Conservation (phyloP, 2,797 vertebrate species). For the Percopsis omiscomaycus region DNA sequence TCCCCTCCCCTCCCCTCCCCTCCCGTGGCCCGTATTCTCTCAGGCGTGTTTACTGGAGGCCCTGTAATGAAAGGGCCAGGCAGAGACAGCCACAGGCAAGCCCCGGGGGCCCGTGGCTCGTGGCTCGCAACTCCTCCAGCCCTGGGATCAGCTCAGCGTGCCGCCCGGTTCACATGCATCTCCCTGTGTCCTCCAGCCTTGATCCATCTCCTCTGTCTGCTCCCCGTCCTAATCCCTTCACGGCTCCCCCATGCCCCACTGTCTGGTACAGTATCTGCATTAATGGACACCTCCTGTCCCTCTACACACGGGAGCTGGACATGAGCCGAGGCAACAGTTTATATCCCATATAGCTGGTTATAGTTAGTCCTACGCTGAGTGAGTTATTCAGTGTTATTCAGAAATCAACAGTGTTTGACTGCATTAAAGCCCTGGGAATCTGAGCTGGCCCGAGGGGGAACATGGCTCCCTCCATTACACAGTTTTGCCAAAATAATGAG, state of each 20-base stretch:
- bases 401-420: constrained; percentile 35
- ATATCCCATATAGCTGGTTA: constrained; percentile 21
- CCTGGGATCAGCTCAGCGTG: constrained; percentile 72
- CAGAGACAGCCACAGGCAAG: constrained; percentile 71
- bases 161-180: constrained; percentile 73
- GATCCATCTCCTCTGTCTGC: constrained; percentile 66
- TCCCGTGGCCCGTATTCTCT: constrained; percentile 51
- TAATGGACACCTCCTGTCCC: constrained; percentile 48
- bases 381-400: constrained; percentile 15
- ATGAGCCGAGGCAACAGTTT: constrained; percentile 25
- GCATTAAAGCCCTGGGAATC: constrained; percentile 42
- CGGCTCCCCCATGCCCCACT: constrained; percentile 44
- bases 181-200: constrained; percentile 66
- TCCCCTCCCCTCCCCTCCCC: constrained; percentile 6
- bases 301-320: constrained; percentile 18
- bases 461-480: constrained; percentile 43
- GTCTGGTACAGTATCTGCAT: constrained; percentile 46
- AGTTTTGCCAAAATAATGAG: constrained; percentile 76
- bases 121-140: constrained; percentile 66
- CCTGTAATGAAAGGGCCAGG: constrained; percentile 75
- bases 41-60: constrained; percentile 69
- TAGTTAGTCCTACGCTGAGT: constrained; percentile 22
- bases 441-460: constrained; percentile 36
- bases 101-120: constrained; percentile 67
- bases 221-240: constrained; percentile 71